Evolutionary conservation across 1,140 invertebrate species (phyloP), one percentile per base, ranked within the genome.

Genomic region (Antheraea mylitta): DNA sequence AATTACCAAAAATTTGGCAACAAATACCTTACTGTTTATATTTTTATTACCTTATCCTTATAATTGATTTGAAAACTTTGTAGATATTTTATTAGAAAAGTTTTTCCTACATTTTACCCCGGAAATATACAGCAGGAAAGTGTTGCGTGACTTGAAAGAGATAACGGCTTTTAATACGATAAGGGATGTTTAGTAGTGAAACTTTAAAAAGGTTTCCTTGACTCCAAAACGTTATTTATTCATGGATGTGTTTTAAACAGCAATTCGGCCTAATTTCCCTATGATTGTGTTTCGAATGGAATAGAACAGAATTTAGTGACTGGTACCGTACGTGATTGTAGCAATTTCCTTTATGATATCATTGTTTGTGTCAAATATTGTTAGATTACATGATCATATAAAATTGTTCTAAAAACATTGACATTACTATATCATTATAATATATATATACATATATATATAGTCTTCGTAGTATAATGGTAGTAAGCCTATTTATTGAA

Each of bases 121-220:
- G 16, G 45, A 53, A 53, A 16, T 53, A 6, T 53, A 53, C 16
- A 53, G 9, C 16, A 53, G 45, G 16, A 53, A 53, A 53, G 9
- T 53, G 11, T 53, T 53, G 45, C 45, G 45, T 53, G 45, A 53
- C 45, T 53, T n/a, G 45, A 19, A 38, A 7, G 42, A 45, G 42
- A 64, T 71, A 69, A 71, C 66, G 60, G 67, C 67, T 71, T 70
- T 67, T 37, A 66, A 45, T 66, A 61, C 48, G 60, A 66, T 58
- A 36, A 66, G 64, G 4, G 6, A 16, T 8, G 38, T 11, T 42
- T 42, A n/a, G 16, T 53, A 53, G 45, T 53, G 13, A 53, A 53
- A 53, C 11, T 53, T 53, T 53, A 53, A 53, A 53, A 6, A 53
- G 45, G 4, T 16, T n/a, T 53, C 16, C 16, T 53, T 16, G 5